Evolutionary conservation across 1,140 invertebrate genomes (phyloP), one percentile per base, ranked within the genome.

Genomic region (Pogonognathellus flavescens): DNA sequence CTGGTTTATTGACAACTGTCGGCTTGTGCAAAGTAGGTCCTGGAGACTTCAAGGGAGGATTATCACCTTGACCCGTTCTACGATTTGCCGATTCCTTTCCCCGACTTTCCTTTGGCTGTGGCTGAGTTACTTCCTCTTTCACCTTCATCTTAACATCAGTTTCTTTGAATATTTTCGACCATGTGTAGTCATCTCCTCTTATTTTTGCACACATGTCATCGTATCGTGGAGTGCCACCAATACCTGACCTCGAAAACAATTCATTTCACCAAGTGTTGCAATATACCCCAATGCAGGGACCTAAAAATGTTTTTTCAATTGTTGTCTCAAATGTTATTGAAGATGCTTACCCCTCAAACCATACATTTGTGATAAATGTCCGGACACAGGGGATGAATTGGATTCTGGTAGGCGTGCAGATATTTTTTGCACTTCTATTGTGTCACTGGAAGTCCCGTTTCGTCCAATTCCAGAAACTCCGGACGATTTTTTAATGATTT

Each of bases 41-140:
- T 31, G 11, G 22, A 25, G 22, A 1, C 0, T 20, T 11, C 14
- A 20, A 9, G 22, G 10, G 3, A 66, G 22, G 1, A 50, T 10
- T 76, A 31, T 76, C 70, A 16, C 70, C 70, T 76, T 76, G 70
- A 8, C 70, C 70, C 6, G n/a, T 76, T 7, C 70, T 76, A 25
- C 31, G 66, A 13, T 57, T 76, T n/a, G n/a, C n/a, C n/a, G 14
- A n/a, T 50, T 76, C 70, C 70, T 66, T 66, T 25, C 10, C 11
- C 0, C 14, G 22, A 20, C 62, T 13, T 10, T 66, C 20, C 62
- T 66, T 25, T 13, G 6, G 3, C 22, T 25, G 62, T 25, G 0
- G 5, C 20, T 66, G 20, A 18, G 31, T 66, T 10, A 9, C 70
- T 8, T 18, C 41, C 10, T 50, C 41, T 49, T 0, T 76, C 14